Evolutionary conservation across 2,888 invertebrate species (phyloP).

Genomic region (Meliscaeva auricollis): DNA sequence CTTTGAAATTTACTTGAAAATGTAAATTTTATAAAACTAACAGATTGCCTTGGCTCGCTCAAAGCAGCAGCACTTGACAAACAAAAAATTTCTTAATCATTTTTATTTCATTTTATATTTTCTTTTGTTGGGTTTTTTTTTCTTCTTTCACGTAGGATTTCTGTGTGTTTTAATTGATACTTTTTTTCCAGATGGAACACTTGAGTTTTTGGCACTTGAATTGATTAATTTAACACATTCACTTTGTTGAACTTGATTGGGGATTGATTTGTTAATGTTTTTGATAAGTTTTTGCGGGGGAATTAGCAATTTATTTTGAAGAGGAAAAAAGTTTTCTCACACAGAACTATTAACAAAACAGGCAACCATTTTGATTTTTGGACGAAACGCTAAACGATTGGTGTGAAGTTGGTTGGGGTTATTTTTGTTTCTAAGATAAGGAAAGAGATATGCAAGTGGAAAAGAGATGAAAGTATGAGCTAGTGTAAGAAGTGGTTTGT

Average conservation of each 20-base stretch:
- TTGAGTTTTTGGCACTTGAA: constrained; percentile 70
- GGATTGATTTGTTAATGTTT: constrained; percentile 51
- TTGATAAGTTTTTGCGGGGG: constrained; percentile 57
- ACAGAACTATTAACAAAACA: constrained; percentile 76
- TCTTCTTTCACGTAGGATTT: constrained; percentile 19
- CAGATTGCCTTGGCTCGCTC: constrained; percentile 48
- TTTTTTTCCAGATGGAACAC: constrained; percentile 66
- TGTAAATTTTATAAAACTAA: constrained; percentile 15
- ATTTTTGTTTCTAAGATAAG: constrained; percentile 6
- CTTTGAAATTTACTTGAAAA: constrained; percentile 20
- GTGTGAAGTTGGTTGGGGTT: constrained; percentile 59
- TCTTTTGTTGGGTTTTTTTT: constrained; percentile 43
- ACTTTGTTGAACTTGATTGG: constrained; percentile 60
- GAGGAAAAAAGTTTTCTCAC: constrained; percentile 69
- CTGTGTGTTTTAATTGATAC: constrained; percentile 54
- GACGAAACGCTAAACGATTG: constrained; percentile 73
- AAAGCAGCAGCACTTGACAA: constrained; percentile 67
- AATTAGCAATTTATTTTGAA: constrained; percentile 64
- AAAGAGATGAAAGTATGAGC: background rate
- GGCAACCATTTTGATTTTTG: constrained; percentile 77
- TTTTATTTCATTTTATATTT: constrained; percentile 52
- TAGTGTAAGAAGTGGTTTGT: constrained; percentile 35
- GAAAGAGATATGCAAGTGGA: background rate
- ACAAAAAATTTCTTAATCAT: constrained; percentile 62
- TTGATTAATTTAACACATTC: constrained; percentile 54